A percentile compares a stretch with the other conserved stretches of the same genome.
phyloP scores from a whole-genome alignment of 2,888 invertebrate genomes.

The Leistus spinibarbis region DNA sequence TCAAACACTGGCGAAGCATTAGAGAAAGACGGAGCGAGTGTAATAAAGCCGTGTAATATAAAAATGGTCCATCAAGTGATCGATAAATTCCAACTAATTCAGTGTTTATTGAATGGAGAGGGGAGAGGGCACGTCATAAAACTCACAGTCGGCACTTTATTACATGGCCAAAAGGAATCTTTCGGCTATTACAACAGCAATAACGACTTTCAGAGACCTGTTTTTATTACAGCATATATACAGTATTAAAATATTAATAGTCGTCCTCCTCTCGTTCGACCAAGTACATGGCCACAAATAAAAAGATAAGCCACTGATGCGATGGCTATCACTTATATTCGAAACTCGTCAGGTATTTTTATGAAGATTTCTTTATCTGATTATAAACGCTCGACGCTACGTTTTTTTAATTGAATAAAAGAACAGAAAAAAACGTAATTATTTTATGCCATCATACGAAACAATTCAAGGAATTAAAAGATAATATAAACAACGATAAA shows the following conservation, averaged over 20 bases:
- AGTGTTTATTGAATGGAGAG: conserved; percentile 7
- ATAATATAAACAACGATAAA: not conserved
- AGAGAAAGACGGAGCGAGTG: not conserved
- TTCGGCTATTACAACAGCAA: not conserved
- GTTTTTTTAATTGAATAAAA: not conserved
- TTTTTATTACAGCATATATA: not conserved
- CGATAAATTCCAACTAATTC: conserved; percentile 20
- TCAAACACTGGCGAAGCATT: not conserved
- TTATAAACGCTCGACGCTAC: not conserved
- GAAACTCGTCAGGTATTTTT: not conserved
- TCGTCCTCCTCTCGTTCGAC: not conserved
- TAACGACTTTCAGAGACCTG: not conserved
- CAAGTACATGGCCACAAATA: not conserved
- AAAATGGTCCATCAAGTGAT: conserved; percentile 15
- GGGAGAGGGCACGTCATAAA: not conserved
- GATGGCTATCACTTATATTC: not conserved
- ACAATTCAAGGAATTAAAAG: not conserved
- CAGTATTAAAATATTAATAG: not conserved
- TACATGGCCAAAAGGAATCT: not conserved
- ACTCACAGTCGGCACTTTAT: not conserved
- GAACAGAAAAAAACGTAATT: not conserved
- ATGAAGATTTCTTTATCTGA: not conserved
- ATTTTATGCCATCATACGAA: not conserved
- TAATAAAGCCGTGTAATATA: conserved; percentile 20
- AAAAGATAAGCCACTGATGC: not conserved